Conservation (phyloP, 1,140 invertebrate genomes). For the Phymorhynchus buccinoides region DNA sequence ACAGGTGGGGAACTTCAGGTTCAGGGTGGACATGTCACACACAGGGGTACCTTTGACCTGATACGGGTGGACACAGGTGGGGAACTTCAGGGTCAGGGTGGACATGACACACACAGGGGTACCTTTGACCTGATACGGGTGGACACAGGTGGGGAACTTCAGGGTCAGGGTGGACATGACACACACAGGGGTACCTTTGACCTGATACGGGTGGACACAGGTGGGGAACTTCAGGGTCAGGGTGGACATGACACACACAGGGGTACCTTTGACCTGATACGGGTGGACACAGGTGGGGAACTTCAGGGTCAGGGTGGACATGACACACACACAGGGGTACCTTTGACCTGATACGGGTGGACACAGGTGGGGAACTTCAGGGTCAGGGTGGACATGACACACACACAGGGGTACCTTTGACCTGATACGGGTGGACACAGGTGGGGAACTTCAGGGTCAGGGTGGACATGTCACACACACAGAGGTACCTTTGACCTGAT, state of each 20-base stretch:
- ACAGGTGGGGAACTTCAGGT: slow-evolving; percentile 54
- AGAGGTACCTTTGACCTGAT: slow-evolving; percentile 31
- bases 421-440: slow-evolving; percentile 38
- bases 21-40: slow-evolving; percentile 37
- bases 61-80: slow-evolving; percentile 45
- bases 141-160: slow-evolving; percentile 53
- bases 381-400: slow-evolving; percentile 36
- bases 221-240: slow-evolving; percentile 50
- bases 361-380: slow-evolving; percentile 55
- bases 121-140: slow-evolving; percentile 31
- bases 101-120: too few species aligned
- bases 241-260: slow-evolving; percentile 44
- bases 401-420: too few species aligned
- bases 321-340: too few species aligned
- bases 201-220: slow-evolving; percentile 38
- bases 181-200: too few species aligned
- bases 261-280: slow-evolving; percentile 28
- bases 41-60: slow-evolving; percentile 35
- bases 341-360: slow-evolving; percentile 20
- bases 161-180: slow-evolving; percentile 43
- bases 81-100: slow-evolving; percentile 45
- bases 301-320: slow-evolving; percentile 44
- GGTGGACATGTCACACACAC: slow-evolving; percentile 43
- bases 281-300: slow-evolving; percentile 52
- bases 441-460: slow-evolving; percentile 50